phyloP scores from a whole-genome alignment of 1,140 invertebrate species.

The Macrobrachium rosenbergii region DNA sequence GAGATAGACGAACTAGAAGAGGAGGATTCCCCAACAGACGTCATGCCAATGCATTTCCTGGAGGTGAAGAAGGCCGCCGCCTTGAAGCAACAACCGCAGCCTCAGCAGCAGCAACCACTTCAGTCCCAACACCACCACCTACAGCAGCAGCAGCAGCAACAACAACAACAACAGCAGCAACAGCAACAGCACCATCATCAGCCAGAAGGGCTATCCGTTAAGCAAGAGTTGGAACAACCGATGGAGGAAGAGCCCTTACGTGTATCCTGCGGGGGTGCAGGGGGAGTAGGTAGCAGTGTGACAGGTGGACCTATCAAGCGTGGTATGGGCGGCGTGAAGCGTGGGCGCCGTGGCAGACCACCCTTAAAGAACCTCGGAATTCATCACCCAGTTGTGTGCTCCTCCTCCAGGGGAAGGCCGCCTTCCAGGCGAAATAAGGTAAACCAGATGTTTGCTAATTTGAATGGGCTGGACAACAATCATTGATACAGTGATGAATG shows the following conservation, averaged over 20 bases:
- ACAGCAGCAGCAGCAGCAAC: no score
- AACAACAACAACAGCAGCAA: no score
- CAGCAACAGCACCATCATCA: no score
- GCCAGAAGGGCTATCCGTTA: no score
- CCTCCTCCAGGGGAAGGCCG: conserved; percentile 33
- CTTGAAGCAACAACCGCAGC: no score
- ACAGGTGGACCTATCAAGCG: conserved; percentile 19
- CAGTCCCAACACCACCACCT: no score
- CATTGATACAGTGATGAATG: no score
- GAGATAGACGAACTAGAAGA: conserved; percentile 43
- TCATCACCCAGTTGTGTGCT: background rate
- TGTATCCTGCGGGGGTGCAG: background rate
- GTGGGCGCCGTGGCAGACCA: conserved; percentile 50
- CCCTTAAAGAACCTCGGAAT: conserved; percentile 38
- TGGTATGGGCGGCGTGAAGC: conserved; percentile 40
- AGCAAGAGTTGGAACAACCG: conserved; percentile 1
- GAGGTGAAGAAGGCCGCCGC: background rate
- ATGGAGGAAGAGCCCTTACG: conserved; percentile 9
- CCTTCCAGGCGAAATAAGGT: conserved; percentile 55
- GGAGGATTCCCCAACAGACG: conserved; percentile 1
- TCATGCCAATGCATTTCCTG: background rate
- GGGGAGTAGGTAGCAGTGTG: background rate
- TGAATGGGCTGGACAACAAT: no score
- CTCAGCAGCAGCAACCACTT: no score
- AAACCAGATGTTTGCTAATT: background rate